Percentiles rank a stretch among this genome's conserved stretches.
Evolutionary conservation across 2,888 invertebrate species (phyloP).

Genomic region (Rambutsinella grinnellia): DNA sequence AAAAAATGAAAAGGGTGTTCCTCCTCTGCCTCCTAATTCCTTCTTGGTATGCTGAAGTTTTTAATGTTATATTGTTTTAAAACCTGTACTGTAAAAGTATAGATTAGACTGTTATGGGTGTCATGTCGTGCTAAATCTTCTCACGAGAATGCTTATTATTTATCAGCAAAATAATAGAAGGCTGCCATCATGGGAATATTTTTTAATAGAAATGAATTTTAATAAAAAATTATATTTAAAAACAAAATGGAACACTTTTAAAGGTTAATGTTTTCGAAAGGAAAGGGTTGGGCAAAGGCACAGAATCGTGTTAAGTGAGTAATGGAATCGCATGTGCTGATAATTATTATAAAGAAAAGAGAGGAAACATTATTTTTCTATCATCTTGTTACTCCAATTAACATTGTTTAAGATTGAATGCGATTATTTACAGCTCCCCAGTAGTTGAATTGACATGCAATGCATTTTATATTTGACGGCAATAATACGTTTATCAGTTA

Average conservation of each 20-base stretch:
- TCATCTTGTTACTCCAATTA: slow-evolving; percentile 7
- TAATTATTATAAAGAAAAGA: slow-evolving; percentile 8
- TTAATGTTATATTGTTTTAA: neutral
- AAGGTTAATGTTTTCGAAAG: neutral
- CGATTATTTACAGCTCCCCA: neutral
- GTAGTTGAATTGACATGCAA: neutral
- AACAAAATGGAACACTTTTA: neutral
- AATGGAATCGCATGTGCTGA: slow-evolving; percentile 7
- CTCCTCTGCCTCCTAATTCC: neutral
- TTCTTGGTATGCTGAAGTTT: neutral
- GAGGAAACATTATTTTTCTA: slow-evolving; percentile 10
- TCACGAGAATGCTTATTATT: neutral
- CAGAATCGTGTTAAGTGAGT: no score
- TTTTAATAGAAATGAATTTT: neutral
- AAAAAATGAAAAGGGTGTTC: neutral
- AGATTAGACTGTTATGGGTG: neutral
- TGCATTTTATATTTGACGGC: neutral
- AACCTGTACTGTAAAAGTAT: neutral
- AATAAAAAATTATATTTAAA: neutral
- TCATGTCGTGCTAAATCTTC: neutral
- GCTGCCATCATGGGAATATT: neutral
- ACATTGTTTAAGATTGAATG: neutral
- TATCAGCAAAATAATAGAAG: neutral
- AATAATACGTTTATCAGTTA: neutral
- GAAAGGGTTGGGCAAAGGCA: neutral